Evolutionary conservation across 2,113 vertebrate species (phyloP).

Genomic region (Toxotes chatareus): DNA sequence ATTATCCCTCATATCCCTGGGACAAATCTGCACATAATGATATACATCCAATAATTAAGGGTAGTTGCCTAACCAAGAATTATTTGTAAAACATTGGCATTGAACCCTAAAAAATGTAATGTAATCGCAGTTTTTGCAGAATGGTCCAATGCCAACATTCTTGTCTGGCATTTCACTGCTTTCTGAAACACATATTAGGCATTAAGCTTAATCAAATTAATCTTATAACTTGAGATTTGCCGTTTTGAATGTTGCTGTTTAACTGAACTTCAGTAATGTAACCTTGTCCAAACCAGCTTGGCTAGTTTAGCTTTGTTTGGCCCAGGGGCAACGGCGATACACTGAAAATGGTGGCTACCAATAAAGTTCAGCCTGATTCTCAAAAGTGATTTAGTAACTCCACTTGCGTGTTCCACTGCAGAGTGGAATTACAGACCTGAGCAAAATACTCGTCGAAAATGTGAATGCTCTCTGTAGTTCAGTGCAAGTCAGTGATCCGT

Average conservation of each 20-base stretch:
- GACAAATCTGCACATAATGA: too few relatives aligned
- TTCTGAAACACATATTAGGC: background rate
- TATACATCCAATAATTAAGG: too few relatives aligned
- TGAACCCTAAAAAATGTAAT: too few relatives aligned
- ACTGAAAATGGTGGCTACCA: background rate
- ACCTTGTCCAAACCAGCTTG: background rate
- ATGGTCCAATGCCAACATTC: background rate
- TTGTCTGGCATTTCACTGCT: background rate
- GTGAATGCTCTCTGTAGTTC: background rate
- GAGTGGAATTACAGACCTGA: background rate
- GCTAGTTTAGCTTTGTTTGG: background rate
- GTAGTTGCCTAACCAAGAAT: too few relatives aligned
- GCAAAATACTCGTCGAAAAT: background rate
- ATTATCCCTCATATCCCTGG: too few relatives aligned
- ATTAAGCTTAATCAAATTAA: background rate
- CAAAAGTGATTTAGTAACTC: background rate
- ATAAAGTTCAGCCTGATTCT: background rate
- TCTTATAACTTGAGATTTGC: background rate
- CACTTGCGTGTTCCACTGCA: background rate
- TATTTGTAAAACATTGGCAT: too few relatives aligned
- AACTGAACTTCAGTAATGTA: background rate
- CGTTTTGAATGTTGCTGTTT: background rate
- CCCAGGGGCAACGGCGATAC: background rate
- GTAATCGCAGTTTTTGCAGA: background rate
- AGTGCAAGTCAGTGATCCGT: background rate